These are phyloP conservation scores for Meloidogyne hapla DNA, from an alignment of 1,140 invertebrate species.

Conservation along the genomic window DNA sequence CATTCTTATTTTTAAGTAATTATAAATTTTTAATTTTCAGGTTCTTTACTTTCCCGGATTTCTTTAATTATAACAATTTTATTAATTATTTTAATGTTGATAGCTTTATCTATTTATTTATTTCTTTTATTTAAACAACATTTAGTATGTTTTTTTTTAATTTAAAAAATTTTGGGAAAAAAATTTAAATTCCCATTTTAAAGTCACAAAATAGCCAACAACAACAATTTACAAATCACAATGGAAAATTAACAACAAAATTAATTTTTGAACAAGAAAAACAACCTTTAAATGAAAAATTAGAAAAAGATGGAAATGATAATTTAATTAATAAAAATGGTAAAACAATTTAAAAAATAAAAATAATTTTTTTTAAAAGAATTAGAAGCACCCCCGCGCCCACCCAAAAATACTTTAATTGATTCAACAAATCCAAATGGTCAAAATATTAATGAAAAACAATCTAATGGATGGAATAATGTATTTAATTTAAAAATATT, in stretches of 20 bases:
- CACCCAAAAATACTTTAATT: no score
- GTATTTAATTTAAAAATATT: no score
- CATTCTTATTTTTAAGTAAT: not conserved
- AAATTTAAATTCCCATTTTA: not conserved
- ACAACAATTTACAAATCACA: not conserved
- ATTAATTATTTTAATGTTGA: slow-evolving; percentile 21
- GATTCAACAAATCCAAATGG: no score
- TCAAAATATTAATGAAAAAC: no score
- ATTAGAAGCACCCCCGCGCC: not conserved
- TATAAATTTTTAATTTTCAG: slow-evolving; percentile 5
- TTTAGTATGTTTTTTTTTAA: not conserved
- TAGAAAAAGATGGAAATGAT: not conserved
- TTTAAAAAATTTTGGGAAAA: no score
- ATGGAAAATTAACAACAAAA: not conserved
- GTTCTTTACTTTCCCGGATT: not conserved
- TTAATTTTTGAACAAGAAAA: slow-evolving; percentile 1
- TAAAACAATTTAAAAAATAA: not conserved
- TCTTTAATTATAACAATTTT: slow-evolving; percentile 19
- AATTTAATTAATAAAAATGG: slow-evolving; percentile 2
- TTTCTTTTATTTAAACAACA: not conserved
- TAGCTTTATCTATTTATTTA: slow-evolving; percentile 13
- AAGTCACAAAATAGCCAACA: not conserved
- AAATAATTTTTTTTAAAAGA: not conserved
- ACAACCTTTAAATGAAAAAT: not conserved
- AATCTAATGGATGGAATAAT: no score